Evolutionary conservation across 2,888 invertebrate genomes (phyloP).

Genomic region (Drosophila prolongata): DNA sequence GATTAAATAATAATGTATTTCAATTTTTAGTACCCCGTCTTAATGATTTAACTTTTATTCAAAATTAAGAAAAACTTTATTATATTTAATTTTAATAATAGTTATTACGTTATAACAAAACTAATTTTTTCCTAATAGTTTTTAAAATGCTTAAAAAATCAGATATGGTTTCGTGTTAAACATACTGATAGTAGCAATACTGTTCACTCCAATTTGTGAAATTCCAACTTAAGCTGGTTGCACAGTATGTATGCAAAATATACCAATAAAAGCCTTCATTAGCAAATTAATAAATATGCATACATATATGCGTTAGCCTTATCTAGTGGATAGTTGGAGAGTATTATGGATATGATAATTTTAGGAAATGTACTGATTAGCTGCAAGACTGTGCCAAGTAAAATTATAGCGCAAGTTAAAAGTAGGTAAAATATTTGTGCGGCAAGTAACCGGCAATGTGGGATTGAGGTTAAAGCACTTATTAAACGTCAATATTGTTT

Average conservation of each 20-base stretch:
- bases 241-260: neutral
- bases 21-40: neutral
- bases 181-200: no score
- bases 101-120: no score
- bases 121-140: no score
- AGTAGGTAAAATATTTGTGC: neutral
- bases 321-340: neutral
- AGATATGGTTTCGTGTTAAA: no score
- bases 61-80: no score
- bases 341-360: neutral
- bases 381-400: neutral
- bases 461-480: neutral
- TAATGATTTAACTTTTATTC: no score
- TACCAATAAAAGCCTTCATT: constrained; percentile 5
- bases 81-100: no score
- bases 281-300: constrained; percentile 7
- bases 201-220: no score
- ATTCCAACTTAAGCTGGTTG: neutral
- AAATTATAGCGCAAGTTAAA: neutral
- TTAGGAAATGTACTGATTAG: neutral
- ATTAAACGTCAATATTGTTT: neutral
- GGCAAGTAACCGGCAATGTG: neutral
- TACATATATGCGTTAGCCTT: neutral
- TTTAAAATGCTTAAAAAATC: no score
- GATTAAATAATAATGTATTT: neutral